Percentiles rank a stretch among this genome's conserved stretches.
These are phyloP conservation scores for Drosophila baimaii DNA, from an alignment of 1,140 invertebrate genomes.

Conservation along the genomic window DNA sequence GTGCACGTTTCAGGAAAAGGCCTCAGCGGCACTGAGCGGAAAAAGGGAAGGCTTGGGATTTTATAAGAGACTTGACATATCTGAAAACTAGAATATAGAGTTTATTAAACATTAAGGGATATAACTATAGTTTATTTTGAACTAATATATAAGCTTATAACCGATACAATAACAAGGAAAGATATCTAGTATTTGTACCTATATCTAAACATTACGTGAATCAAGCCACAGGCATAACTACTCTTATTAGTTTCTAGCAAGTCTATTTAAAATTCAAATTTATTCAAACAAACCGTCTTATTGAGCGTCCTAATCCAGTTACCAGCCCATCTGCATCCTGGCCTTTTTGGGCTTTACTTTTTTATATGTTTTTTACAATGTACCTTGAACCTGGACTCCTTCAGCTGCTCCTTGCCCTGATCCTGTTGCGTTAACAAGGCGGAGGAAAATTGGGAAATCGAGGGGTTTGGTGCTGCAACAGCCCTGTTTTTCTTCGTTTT, in stretches of 20 bases:
- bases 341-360: neutral
- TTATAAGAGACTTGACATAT: neutral
- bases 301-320: neutral
- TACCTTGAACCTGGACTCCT: constrained; percentile 6
- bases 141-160: too few species aligned
- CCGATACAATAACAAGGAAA: too few species aligned
- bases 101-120: too few species aligned
- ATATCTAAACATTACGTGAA: too few species aligned
- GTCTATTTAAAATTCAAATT: constrained; percentile 1
- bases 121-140: too few species aligned
- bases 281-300: neutral
- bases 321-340: neutral
- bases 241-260: neutral
- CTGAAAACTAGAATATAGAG: neutral
- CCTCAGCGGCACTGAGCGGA: constrained; percentile 2
- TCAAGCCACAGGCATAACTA: neutral
- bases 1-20: constrained; percentile 6
- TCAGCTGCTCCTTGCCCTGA: neutral
- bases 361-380: neutral
- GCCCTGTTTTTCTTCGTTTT: constrained; percentile 5
- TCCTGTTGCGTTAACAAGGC: constrained; percentile 31
- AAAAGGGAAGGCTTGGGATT: neutral
- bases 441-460: constrained; percentile 1
- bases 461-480: neutral
- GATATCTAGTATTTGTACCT: too few species aligned